Conservation (phyloP, 2,888 invertebrate species). For the Drosophila ustulata region DNA sequence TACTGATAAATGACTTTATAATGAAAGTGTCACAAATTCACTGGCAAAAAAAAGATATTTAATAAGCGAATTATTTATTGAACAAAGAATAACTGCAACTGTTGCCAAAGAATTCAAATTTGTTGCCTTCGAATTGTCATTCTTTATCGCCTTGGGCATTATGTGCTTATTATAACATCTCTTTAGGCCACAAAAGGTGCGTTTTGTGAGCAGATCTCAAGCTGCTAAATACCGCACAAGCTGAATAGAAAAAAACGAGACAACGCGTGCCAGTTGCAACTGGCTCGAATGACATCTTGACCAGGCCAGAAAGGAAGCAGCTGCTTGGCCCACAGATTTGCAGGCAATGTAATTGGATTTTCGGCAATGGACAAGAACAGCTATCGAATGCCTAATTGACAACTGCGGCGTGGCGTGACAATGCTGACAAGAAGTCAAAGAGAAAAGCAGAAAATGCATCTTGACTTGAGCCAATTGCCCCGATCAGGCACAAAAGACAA, state of each 20-base stretch:
- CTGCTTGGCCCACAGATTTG: slow-evolving; percentile 55
- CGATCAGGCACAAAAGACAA: slow-evolving; percentile 73
- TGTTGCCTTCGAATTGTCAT: background rate
- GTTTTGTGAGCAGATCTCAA: slow-evolving; percentile 24
- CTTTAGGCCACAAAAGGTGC: slow-evolving; percentile 34
- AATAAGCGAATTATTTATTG: background rate
- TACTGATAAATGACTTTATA: background rate
- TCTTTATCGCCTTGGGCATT: slow-evolving; percentile 29
- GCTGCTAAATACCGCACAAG: slow-evolving; percentile 47
- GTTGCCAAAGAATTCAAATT: background rate
- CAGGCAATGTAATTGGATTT: slow-evolving; percentile 66
- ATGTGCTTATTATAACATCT: slow-evolving; percentile 44
- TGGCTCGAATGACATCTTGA: slow-evolving; percentile 29
- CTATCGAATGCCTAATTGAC: slow-evolving; percentile 66
- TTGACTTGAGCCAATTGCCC: slow-evolving; percentile 80
- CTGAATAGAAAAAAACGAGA: slow-evolving; percentile 15
- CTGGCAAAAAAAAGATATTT: background rate
- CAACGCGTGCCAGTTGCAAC: slow-evolving; percentile 67
- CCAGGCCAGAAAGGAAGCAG: slow-evolving; percentile 30
- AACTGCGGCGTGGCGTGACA: slow-evolving; percentile 64
- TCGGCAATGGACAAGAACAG: slow-evolving; percentile 23
- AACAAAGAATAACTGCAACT: background rate
- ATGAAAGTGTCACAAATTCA: background rate
- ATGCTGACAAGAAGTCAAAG: slow-evolving; percentile 68
- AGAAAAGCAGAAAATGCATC: slow-evolving; percentile 64